Evolutionary conservation across 2,888 invertebrate genomes (phyloP).

Genomic region (Junonia oenone): DNA sequence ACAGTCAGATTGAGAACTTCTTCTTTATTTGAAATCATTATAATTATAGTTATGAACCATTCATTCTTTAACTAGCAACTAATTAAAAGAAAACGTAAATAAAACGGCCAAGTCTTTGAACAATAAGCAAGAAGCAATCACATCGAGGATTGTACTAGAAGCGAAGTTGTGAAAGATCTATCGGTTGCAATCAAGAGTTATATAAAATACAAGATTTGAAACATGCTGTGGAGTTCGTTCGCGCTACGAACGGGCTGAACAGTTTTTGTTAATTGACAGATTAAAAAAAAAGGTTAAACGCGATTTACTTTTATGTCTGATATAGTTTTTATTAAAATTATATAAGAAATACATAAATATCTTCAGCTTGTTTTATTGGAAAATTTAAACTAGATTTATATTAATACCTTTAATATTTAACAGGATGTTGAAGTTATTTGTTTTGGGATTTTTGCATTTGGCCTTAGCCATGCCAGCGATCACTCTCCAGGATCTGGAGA

Average conservation of each 20-base stretch:
- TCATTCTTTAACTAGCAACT: too few relatives aligned
- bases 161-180: slow-evolving; percentile 55
- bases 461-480: slow-evolving; percentile 44
- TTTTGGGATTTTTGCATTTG: slow-evolving; percentile 48
- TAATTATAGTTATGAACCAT: too few relatives aligned
- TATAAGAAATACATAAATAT: background rate
- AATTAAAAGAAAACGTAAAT: slow-evolving; percentile 1
- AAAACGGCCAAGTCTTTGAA: background rate
- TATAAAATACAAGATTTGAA: slow-evolving; percentile 64
- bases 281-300: slow-evolving; percentile 12
- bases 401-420: too few relatives aligned
- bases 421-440: slow-evolving; percentile 39
- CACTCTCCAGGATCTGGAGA: slow-evolving; percentile 54
- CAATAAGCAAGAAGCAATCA: slow-evolving; percentile 11
- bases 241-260: slow-evolving; percentile 39
- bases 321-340: background rate
- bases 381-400: too few relatives aligned
- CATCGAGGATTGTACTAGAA: background rate
- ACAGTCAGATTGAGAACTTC: too few relatives aligned
- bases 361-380: background rate
- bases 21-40: too few relatives aligned
- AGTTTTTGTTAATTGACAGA: slow-evolving; percentile 37
- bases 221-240: slow-evolving; percentile 48
- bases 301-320: background rate
- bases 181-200: slow-evolving; percentile 57